These are phyloP conservation scores for Candidula unifasciata DNA, from an alignment of 2,888 invertebrate genomes.

Conservation along the genomic window DNA sequence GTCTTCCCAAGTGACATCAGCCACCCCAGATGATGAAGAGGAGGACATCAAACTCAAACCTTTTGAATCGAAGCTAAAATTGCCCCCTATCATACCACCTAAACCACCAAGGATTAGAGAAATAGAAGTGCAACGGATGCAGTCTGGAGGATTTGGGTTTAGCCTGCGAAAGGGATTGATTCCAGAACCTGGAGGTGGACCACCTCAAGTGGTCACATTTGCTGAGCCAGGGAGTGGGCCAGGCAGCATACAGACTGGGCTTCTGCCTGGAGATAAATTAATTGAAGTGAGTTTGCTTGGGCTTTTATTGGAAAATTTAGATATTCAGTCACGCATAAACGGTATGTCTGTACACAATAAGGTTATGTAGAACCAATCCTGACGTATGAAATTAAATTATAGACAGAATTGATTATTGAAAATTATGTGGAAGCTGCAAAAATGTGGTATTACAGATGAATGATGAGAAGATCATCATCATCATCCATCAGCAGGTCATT, in stretches of 20 bases:
- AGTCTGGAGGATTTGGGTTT: slow-evolving; percentile 94
- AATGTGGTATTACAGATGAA: no score
- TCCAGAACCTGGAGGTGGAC: slow-evolving; percentile 78
- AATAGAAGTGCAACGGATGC: slow-evolving; percentile 83
- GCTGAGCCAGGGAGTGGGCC: slow-evolving; percentile 90
- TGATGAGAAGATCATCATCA: no score
- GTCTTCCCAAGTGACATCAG: slow-evolving; percentile 49
- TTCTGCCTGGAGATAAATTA: slow-evolving; percentile 95
- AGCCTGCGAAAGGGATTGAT: slow-evolving; percentile 92
- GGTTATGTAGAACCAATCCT: no score
- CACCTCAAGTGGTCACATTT: slow-evolving; percentile 86
- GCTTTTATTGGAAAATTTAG: no score
- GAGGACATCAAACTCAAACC: slow-evolving; percentile 43
- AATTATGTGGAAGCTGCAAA: no score
- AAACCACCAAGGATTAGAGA: slow-evolving; percentile 82
- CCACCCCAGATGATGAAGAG: slow-evolving; percentile 49
- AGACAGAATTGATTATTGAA: no score
- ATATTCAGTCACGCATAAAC: no score
- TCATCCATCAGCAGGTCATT: no score
- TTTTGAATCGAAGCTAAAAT: slow-evolving; percentile 65
- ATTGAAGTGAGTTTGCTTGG: slow-evolving; percentile 82
- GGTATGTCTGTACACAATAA: no score
- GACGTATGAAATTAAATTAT: no score
- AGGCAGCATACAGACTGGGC: slow-evolving; percentile 86
- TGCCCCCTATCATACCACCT: slow-evolving; percentile 76